Evolutionary conservation across 2,797 vertebrate genomes (phyloP).

Genomic region (Amblyopsis hoosieri): DNA sequence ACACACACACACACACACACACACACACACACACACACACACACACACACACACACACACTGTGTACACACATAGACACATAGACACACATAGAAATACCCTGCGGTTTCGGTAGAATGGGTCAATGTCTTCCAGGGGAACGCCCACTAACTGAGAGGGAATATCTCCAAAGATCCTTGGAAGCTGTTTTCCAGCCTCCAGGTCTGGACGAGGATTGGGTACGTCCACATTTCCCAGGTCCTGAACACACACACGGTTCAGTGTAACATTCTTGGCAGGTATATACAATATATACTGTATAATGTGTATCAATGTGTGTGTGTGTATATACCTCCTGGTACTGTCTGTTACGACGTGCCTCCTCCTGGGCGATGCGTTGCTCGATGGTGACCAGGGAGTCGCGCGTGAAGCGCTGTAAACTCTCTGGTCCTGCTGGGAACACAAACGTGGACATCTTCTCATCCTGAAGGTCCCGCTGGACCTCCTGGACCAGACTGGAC

Average conservation of each 20-base stretch:
- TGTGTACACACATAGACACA: not conserved
- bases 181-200: conserved; percentile 96
- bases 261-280: not conserved
- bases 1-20: no score
- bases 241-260: conserved; percentile 42
- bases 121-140: conserved; percentile 95
- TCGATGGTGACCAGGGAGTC: conserved; percentile 97
- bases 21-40: not conserved
- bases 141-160: conserved; percentile 90
- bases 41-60: not conserved
- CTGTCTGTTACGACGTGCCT: conserved; percentile 80
- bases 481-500: conserved; percentile 26
- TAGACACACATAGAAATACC: conserved; percentile 72
- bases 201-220: conserved; percentile 83
- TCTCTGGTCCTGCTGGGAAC: conserved; percentile 96
- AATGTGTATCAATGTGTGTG: not conserved
- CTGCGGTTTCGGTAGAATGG: conserved; percentile 90
- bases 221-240: conserved; percentile 85
- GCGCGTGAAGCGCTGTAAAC: conserved; percentile 96
- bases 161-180: conserved; percentile 93
- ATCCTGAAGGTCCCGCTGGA: conserved; percentile 87
- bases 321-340: conserved; percentile 73
- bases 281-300: not conserved
- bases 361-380: conserved; percentile 88
- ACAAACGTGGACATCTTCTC: conserved; percentile 98